Evolutionary conservation across 2,797 vertebrate species (phyloP).

Genomic region (Sebastes hubbsi): DNA sequence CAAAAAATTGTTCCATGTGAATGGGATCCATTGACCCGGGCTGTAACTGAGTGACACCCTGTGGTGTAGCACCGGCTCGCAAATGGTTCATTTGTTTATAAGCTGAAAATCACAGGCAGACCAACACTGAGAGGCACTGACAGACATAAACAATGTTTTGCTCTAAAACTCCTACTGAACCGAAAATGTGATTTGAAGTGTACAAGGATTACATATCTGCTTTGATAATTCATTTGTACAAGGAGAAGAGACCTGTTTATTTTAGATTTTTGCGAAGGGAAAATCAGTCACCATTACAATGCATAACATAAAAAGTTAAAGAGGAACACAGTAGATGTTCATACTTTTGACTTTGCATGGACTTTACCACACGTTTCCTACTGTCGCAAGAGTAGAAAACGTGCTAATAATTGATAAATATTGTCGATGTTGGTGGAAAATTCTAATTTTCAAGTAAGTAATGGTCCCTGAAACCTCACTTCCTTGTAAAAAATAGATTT

Average conservation of each 20-base stretch:
- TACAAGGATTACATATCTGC: constrained; percentile 23
- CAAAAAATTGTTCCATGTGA: constrained; percentile 50
- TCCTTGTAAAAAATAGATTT: not conserved
- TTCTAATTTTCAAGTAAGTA: not conserved
- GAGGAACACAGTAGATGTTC: not conserved
- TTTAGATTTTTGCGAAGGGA: not conserved
- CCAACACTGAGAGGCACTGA: constrained; percentile 15
- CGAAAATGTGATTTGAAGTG: constrained; percentile 26
- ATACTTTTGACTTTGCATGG: not conserved
- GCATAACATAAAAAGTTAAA: not conserved
- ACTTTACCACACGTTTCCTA: not conserved
- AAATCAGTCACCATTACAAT: not conserved
- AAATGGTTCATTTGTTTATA: constrained; percentile 70
- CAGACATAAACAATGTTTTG: constrained; percentile 42
- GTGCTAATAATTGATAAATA: not conserved
- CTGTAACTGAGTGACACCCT: constrained; percentile 66
- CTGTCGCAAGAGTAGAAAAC: not conserved
- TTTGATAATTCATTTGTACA: not conserved
- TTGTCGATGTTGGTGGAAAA: not conserved
- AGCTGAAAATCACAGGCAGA: constrained; percentile 67
- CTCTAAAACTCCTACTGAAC: constrained; percentile 33
- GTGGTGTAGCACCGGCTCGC: constrained; percentile 49
- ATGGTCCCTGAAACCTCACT: not conserved
- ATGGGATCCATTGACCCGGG: constrained; percentile 69
- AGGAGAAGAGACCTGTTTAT: not conserved